Percentiles rank a stretch among this genome's conserved stretches.
Evolutionary conservation across 2,888 invertebrate species (phyloP).

Genomic region (Rhamnusium bicolor): DNA sequence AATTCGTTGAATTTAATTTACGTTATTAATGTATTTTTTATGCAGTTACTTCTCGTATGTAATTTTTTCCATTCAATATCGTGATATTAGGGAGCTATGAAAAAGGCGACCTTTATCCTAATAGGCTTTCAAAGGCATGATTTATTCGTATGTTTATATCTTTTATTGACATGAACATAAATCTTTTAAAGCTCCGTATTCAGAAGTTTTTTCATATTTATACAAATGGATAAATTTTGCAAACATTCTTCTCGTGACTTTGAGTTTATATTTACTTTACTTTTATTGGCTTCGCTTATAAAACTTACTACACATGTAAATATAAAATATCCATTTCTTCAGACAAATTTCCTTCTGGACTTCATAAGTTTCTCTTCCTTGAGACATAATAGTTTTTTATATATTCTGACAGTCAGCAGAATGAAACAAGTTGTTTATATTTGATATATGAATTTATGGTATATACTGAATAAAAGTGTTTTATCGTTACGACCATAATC

Average conservation of each 20-base stretch:
- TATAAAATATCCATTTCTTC: constrained; percentile 44
- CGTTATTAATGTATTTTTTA: neutral
- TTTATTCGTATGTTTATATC: constrained; percentile 62
- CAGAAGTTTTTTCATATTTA: constrained; percentile 55
- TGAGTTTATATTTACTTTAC: constrained; percentile 43
- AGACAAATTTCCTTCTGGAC: constrained; percentile 5
- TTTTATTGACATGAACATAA: constrained; percentile 59
- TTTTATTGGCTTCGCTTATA: constrained; percentile 46
- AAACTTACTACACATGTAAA: constrained; percentile 48
- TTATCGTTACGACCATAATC: too few relatives aligned
- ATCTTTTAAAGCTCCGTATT: constrained; percentile 57
- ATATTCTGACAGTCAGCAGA: too few relatives aligned
- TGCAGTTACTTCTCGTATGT: constrained; percentile 1
- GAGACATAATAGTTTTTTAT: neutral
- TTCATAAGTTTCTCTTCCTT: constrained; percentile 4
- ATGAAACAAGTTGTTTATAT: too few relatives aligned
- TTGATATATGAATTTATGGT: too few relatives aligned
- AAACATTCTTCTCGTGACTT: constrained; percentile 44
- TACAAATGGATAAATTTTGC: constrained; percentile 55
- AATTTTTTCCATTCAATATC: constrained; percentile 22
- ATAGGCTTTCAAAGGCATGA: constrained; percentile 59
- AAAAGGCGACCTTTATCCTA: constrained; percentile 45
- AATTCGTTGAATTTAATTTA: neutral
- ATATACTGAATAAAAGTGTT: too few relatives aligned
- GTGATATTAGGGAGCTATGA: constrained; percentile 22